Evolutionary conservation across 2,797 vertebrate species (phyloP), one percentile per base, ranked within the genome.

Genomic region (Taeniopygia guttata): DNA sequence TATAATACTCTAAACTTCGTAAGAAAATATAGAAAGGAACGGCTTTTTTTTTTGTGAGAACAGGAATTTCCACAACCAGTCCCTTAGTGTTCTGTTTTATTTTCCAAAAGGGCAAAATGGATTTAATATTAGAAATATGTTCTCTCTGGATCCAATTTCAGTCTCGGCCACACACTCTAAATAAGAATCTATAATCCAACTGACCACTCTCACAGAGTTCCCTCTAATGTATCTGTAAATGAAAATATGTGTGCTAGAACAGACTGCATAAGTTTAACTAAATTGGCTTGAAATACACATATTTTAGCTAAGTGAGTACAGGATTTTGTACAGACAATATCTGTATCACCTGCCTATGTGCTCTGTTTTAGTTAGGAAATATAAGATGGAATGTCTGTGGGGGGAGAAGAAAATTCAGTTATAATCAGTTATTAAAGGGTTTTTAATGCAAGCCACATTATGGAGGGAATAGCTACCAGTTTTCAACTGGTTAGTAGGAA

Each of bases 41-140:
- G 40, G 32, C 49, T 80, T 90, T 13, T 90, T n/a, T 13, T 91
- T 80, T 70, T 58, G n/a, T 38, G 43, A 87, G 78, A 92, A 94
- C 58, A 83, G 72, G 87, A 85, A 89, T 85, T 95, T 95, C 82
- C 72, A 79, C 75, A 78, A 79, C 32, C 82, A 84, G 12, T 52
- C 34, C 36, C 40, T 88, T 79, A 34, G 9, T 69, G 68, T 89
- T 94, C 22, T 77, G 49, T 83, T 92, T 87, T 90, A 77, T 84
- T 95, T 93, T 89, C 64, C 87, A 83, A 23, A 80, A 55, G n/a
- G 23, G 51, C 40, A 80, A 93, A 95, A 91, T 92, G 87, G 56
- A 91, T 87, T 95, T 95, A 89, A 89, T 96, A 93, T 89, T 92
- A 87, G 87, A 93, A 95, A 89, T 96, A 92, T 80, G 78, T 87